These are phyloP conservation scores for Erpetoichthys calabaricus DNA, from an alignment of 2,797 vertebrate species.

Conservation along the genomic window DNA sequence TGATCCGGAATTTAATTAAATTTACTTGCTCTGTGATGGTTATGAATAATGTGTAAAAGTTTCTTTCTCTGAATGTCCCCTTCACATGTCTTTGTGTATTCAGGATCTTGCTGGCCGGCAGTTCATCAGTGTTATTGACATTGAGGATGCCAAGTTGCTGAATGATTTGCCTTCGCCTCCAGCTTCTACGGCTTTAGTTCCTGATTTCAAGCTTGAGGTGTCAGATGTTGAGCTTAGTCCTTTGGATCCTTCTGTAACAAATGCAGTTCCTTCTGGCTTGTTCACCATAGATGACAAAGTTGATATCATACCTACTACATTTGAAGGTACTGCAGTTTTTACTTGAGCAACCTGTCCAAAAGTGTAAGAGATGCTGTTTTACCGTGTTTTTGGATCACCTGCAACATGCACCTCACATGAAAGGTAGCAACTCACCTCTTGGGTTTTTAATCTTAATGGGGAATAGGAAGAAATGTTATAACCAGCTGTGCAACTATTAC, in stretches of 20 bases:
- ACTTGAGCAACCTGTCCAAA: not conserved
- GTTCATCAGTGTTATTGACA: conserved; percentile 62
- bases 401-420: too few relatives aligned
- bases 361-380: not conserved
- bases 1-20: too few relatives aligned
- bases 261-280: conserved; percentile 9
- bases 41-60: too few relatives aligned
- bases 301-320: too few relatives aligned
- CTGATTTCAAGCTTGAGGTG: conserved; percentile 19
- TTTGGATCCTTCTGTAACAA: conserved; percentile 39
- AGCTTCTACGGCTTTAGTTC: conserved; percentile 14
- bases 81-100: not conserved
- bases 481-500: too few relatives aligned
- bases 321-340: not conserved
- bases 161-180: conserved; percentile 28
- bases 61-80: too few relatives aligned
- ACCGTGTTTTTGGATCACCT: too few relatives aligned
- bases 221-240: conserved; percentile 47
- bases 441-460: too few relatives aligned
- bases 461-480: too few relatives aligned
- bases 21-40: too few relatives aligned
- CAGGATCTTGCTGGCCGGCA: conserved; percentile 33
- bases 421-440: too few relatives aligned
- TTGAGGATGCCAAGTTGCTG: conserved; percentile 44
- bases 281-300: conserved; percentile 29